Evolutionary conservation across 92 coral and sea anemone species (phyloP), one percentile per base, ranked within the genome.

Genomic region (Phenganax stokvisi): DNA sequence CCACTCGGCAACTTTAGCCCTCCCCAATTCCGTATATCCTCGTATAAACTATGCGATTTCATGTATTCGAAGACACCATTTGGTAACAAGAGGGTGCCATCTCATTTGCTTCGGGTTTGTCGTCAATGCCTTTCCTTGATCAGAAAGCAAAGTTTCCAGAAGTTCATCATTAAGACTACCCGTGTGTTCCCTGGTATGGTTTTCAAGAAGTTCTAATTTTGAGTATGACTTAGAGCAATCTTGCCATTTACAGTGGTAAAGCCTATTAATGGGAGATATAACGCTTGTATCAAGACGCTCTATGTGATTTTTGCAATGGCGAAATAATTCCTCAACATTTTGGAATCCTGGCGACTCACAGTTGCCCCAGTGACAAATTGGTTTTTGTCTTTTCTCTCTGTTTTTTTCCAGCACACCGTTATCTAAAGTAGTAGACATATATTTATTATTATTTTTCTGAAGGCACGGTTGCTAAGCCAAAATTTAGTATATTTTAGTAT

Each of bases 1-100:
- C 83, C 83, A 81, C 85, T 81, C 37, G 85, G 85, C 12, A 81
- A 51, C 60, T 81, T 71, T 27, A 81, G 20, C 3, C 85, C 85
- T 6, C 85, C 79, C 31, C 78, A 51, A 37, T 66, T 44, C 16
- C 83, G 16, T 30, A 79, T 11, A 20, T 79, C 83, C 27, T 79
- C 72, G 57, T 79, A 79, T 13, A 58, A 15, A n/a, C 57, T 75
- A 56, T 79, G 83, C 55, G 83, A 79, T 51, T 79, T 79, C 17
- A 65, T 61, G 62, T 28, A 80, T 60, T n/a, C 83, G 52, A 29
- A 80, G 85, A 59, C 80, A 72, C 85, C 85, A 82, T 54, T 72
- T 74, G 30, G 71, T 82, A 5, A 82, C 80, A 0, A 82, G 47
- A 9, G 77, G 80, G 37, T 82, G 85, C 85, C 80, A 82, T 28